Evolutionary conservation across 1,140 invertebrate species (phyloP).

Genomic region (Drosophila busckii): DNA sequence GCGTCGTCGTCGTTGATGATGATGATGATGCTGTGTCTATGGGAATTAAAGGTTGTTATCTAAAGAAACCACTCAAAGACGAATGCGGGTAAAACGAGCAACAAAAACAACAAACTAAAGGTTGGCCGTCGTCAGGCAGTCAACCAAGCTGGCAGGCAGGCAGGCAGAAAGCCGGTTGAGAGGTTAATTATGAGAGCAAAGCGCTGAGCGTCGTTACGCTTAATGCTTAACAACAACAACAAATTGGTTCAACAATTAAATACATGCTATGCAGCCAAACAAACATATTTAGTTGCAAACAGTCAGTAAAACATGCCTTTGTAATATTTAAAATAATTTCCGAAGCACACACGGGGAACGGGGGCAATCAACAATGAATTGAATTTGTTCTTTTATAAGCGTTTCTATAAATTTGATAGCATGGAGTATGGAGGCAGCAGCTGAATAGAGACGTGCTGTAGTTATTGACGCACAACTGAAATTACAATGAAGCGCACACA

Average conservation of each 20-base stretch:
- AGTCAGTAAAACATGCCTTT: conserved; percentile 24
- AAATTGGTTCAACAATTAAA: conserved; percentile 15
- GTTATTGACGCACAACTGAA: conserved; percentile 67
- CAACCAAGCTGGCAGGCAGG: conserved; percentile 16
- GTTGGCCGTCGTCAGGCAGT: conserved; percentile 7
- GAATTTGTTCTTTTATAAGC: conserved; percentile 28
- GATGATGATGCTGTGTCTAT: conserved; percentile 20
- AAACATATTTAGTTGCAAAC: conserved; percentile 25
- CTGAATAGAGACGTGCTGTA: conserved; percentile 7
- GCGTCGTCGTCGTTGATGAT: neutral
- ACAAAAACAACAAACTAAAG: conserved; percentile 4
- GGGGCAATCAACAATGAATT: conserved; percentile 30
- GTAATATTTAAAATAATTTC: conserved; percentile 31
- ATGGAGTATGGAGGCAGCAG: neutral
- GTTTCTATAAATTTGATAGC: conserved; percentile 12
- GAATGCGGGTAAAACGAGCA: conserved; percentile 50
- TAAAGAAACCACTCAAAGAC: conserved; percentile 34
- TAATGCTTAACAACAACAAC: conserved; percentile 35
- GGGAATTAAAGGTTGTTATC: conserved; percentile 41
- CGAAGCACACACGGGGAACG: conserved; percentile 11
- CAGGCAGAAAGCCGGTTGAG: conserved; percentile 72
- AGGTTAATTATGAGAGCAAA: conserved; percentile 74
- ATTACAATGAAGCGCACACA: conserved; percentile 63
- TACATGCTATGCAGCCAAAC: conserved; percentile 8
- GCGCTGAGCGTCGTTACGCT: conserved; percentile 66